Base-by-base conservation (phyloP, 37 sponge, comb jelly and placozoan species). In the Cladorhizidae sp. region DNA sequence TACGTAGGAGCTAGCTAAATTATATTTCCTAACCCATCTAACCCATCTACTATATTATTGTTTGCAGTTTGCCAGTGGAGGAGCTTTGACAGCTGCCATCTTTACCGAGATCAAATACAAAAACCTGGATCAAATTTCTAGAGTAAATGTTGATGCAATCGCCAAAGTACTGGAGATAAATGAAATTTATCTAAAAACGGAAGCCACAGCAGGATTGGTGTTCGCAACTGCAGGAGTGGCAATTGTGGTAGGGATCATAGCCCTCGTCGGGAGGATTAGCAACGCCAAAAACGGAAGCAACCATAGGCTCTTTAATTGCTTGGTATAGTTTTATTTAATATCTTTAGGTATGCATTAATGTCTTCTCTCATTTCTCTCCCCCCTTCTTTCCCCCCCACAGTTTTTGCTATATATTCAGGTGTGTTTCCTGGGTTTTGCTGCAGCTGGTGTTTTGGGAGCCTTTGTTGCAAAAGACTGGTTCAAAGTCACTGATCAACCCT, bases 371-470 rank as follows among this genome's bases (percentile, higher is more conserved):
- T 65, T 32, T 65, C 2, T 65, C 31, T 5, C 12, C 7, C 59
- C 67, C 32, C 35, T 31, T 65, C 31, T 35, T 65, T 32, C 7
- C 5, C 35, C 18, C 28, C 28, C 28, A 28, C 31, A 65, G 67
- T 65, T 32, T 65, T 15, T 65, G 7, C 67, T 65, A 2, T 65
- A 65, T 31, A 11, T 31, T 65, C 32, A 32, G 26, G 36, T 65
- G 36, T 65, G 67, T 65, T 65, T 65, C 67, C 35, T 65, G 3
- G 67, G 67, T 14, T 65, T 65, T 65, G 31, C 67, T 65, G 35
- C 67, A 31, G 67, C 67, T 65, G 67, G 67, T 65, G 11, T 65
- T 32, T 32, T 65, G 36, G 67, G 67, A 32, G 36, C 31, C 33
- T 31, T 65, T 11, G 12, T 5, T 65, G 20, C 67, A 31, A 3